Conservation (phyloP, 1,140 invertebrate species). For the Melipona quadrifasciata region DNA sequence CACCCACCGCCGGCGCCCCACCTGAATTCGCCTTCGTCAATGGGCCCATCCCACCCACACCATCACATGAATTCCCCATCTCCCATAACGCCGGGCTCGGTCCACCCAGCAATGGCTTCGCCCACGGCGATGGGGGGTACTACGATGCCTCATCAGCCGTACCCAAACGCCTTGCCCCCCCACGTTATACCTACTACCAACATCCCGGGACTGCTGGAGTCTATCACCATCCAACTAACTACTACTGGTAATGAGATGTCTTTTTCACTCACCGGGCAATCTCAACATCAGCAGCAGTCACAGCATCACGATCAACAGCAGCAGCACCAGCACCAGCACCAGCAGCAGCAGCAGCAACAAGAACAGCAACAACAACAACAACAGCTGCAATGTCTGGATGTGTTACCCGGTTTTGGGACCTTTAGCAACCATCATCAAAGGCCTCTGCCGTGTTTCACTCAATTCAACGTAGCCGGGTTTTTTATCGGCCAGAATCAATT, state of each 20-base stretch:
- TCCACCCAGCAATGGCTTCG: constrained; percentile 83
- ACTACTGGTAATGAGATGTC: constrained; percentile 86
- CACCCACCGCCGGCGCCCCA: constrained; percentile 69
- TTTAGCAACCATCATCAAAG: constrained; percentile 74
- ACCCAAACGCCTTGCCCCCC: constrained; percentile 92
- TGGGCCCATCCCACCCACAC: constrained; percentile 70
- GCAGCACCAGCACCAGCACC: constrained; percentile 80
- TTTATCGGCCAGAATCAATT: constrained; percentile 78
- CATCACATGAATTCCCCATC: constrained; percentile 78
- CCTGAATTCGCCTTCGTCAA: constrained; percentile 77
- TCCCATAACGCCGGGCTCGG: constrained; percentile 78
- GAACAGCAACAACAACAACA: constrained; percentile 76
- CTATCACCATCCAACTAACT: constrained; percentile 87
- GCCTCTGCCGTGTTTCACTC: constrained; percentile 85
- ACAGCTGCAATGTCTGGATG: constrained; percentile 80
- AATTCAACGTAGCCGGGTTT: constrained; percentile 83
- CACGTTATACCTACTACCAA: constrained; percentile 88
- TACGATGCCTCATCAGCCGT: constrained; percentile 85
- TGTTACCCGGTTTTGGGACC: constrained; percentile 79
- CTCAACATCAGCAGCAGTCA: constrained; percentile 62
- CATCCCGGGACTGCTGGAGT: constrained; percentile 79
- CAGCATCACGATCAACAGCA: constrained; percentile 50
- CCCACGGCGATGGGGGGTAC: constrained; percentile 84
- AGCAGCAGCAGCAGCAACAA: constrained; percentile 46
- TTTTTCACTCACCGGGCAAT: constrained; percentile 17